A percentile compares a stretch with the other conserved stretches of the same genome.
These are phyloP conservation scores for Galago senegalensis DNA, from an alignment of 2,797 vertebrate genomes.

Conservation along the genomic window DNA sequence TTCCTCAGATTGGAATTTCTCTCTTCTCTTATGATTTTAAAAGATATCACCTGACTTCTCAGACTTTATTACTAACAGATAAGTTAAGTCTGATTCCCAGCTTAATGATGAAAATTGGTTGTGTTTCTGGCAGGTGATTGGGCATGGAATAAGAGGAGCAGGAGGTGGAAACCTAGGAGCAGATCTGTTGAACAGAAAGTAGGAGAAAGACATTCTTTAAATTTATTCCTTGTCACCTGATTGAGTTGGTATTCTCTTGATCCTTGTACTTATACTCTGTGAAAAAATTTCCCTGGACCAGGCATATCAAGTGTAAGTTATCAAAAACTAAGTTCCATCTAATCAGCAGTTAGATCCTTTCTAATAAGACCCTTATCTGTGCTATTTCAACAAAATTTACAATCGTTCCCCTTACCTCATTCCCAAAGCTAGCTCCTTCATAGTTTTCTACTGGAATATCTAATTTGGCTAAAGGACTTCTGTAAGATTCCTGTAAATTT, in stretches of 20 bases:
- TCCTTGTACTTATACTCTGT: background rate
- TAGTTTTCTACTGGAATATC: constrained; percentile 34
- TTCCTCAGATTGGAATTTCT: constrained; percentile 34
- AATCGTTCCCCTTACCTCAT: background rate
- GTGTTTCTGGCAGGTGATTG: background rate
- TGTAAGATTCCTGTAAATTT: background rate
- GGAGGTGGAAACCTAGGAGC: background rate
- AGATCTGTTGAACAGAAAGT: background rate
- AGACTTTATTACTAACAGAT: background rate
- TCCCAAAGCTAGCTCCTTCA: background rate
- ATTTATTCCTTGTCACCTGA: background rate
- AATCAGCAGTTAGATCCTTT: background rate
- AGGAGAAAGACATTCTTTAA: background rate
- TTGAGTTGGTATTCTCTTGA: background rate
- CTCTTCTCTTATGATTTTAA: background rate
- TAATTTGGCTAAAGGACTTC: background rate
- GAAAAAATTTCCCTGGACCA: background rate
- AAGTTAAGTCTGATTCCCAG: constrained; percentile 18
- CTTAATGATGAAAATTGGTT: background rate
- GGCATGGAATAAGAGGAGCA: background rate
- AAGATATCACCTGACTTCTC: background rate
- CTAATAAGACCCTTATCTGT: background rate
- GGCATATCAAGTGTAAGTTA: background rate
- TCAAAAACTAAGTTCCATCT: background rate
- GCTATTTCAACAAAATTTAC: background rate